Base-by-base conservation (phyloP, 1,140 invertebrate genomes). In the Drosophila tsacasi region DNA sequence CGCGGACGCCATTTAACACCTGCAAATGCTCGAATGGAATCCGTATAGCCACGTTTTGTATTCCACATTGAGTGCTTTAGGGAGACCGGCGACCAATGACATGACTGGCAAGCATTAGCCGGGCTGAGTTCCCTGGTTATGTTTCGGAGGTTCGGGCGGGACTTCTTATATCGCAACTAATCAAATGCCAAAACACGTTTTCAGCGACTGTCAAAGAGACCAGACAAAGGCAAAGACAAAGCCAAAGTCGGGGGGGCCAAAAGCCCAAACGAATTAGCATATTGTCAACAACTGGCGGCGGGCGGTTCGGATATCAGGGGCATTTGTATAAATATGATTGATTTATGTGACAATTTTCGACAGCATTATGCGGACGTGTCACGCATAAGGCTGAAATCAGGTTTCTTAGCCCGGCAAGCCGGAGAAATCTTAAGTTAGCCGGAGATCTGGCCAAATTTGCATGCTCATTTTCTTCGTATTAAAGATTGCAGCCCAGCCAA, bases 331-430 rank as follows among this genome's bases (percentile, higher is more conserved):
- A 91, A 91, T 91, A 91, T 91, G 89, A 91, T 77, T 89, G 89
- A 91, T 91, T 91, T 91, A 91, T 91, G 86, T 81, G 89, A 91
- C 89, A 89, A 85, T 91, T 91, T 91, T 85, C 82, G 84, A 89
- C 89, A 91, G 84, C 89, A 89, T 91, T 78, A 85, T 77, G 65
- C 79, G 76, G 55, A 91, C 85, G 79, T 85, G 82, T 79, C 79
- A 80, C 82, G 86, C 82, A 90, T 90, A 67, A 52, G 52, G 52
- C 81, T 80, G 47, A 63, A 79, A 85, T 47, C 58, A 39, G 52
- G 72, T 75, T 77, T 59, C 32, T 59, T 42, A 3, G 58, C 8
- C 35, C 23, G 32, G 23, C 25, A 21, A 21, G 30, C 21, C 19
- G 4, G 10, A 35, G 25, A 21, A 15, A 39, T 54, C 60, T 59